These are phyloP conservation scores for Hippocampus abdominalis DNA, from an alignment of 2,113 vertebrate genomes.

Conservation along the genomic window DNA sequence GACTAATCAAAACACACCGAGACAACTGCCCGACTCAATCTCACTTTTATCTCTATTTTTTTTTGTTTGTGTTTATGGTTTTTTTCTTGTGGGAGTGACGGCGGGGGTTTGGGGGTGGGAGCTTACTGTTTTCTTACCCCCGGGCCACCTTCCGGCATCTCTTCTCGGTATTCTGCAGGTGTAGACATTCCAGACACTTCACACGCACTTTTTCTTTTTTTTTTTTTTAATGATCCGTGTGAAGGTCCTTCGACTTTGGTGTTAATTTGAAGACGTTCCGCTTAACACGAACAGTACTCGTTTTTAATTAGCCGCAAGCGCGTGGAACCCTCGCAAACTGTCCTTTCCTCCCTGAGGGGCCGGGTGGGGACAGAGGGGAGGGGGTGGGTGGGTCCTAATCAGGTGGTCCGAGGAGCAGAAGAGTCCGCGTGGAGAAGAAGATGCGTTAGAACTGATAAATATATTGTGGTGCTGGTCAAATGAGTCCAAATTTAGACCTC, in stretches of 20 bases:
- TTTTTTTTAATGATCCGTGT: constrained; percentile 54
- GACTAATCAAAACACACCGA: neutral
- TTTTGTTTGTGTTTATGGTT: constrained; percentile 30
- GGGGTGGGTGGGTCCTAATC: no score
- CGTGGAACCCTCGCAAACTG: constrained; percentile 19
- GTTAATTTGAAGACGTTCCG: constrained; percentile 29
- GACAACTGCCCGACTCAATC: constrained; percentile 55
- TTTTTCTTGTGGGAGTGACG: no score
- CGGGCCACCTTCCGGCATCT: constrained; percentile 55
- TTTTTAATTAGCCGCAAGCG: constrained; percentile 42
- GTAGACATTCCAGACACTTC: constrained; percentile 50
- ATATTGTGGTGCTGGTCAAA: no score
- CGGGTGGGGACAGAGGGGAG: no score
- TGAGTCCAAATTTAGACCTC: no score
- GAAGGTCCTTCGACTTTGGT: constrained; percentile 16
- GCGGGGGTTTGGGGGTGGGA: no score
- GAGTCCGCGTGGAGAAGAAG: no score
- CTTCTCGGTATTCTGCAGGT: constrained; percentile 53
- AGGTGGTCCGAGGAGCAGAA: no score
- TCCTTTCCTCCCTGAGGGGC: constrained; percentile 1
- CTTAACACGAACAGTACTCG: constrained; percentile 29
- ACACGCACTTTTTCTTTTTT: neutral
- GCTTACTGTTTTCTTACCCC: constrained; percentile 37
- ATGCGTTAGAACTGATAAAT: no score
- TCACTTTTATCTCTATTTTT: constrained; percentile 13